Conservation (phyloP, 2,797 vertebrate species). For the Euthynnus affinis region DNA sequence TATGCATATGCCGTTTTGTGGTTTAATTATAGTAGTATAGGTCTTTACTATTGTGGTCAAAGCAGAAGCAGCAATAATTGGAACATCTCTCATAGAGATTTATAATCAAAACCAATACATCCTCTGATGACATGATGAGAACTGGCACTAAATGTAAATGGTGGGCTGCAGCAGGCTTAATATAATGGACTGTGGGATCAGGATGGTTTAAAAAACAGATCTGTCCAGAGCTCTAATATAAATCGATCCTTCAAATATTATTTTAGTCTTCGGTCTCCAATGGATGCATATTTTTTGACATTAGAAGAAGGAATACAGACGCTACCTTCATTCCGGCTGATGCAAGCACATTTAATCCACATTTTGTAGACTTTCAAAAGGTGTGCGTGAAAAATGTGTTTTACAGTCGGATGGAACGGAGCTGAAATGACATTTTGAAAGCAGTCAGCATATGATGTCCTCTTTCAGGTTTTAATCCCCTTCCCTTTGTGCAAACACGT, state of each 20-base stretch:
- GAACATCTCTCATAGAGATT: conserved; percentile 3
- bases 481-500: conserved; percentile 69
- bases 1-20: neutral
- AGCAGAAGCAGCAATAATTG: conserved; percentile 25
- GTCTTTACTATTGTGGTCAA: neutral
- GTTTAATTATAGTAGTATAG: neutral
- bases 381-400: conserved; percentile 45
- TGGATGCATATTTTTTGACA: conserved; percentile 28
- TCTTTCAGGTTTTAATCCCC: conserved; percentile 66
- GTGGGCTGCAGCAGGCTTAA: conserved; percentile 20
- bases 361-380: conserved; percentile 44
- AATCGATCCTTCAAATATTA: conserved; percentile 42
- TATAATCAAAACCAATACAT: conserved; percentile 27
- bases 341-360: conserved; percentile 9
- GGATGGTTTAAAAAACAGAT: conserved; percentile 38
- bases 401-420: conserved; percentile 46
- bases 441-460: conserved; percentile 57
- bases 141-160: conserved; percentile 27
- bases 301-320: conserved; percentile 6
- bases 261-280: neutral
- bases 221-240: conserved; percentile 29
- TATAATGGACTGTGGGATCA: conserved; percentile 24
- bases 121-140: conserved; percentile 35
- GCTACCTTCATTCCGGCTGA: conserved; percentile 31
- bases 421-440: conserved; percentile 53